Percentiles rank a stretch among this genome's conserved stretches.
These are phyloP conservation scores for Cinclus mexicanus DNA, from an alignment of 2,113 vertebrate genomes.

Conservation along the genomic window DNA sequence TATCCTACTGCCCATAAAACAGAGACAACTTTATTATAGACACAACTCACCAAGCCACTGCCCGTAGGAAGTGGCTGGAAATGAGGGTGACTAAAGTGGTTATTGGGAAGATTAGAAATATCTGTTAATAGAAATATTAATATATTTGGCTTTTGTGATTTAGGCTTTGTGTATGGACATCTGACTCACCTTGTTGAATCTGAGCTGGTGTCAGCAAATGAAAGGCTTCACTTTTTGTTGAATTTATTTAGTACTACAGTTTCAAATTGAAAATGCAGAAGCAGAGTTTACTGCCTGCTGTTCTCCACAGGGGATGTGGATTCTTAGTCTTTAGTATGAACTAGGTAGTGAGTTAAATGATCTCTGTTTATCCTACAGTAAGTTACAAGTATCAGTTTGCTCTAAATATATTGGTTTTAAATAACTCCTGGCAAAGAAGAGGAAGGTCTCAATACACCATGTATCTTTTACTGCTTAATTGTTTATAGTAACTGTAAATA, in stretches of 20 bases:
- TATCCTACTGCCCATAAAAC: not conserved
- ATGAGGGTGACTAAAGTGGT: slow-evolving; percentile 17
- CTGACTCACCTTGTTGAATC: not conserved
- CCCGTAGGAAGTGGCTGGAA: not conserved
- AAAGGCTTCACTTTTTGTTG: not conserved
- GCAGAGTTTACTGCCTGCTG: not conserved
- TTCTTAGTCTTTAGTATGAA: not conserved
- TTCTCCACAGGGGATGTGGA: not conserved
- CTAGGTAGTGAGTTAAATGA: not conserved
- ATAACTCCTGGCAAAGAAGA: slow-evolving; percentile 28
- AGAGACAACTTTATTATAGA: not conserved
- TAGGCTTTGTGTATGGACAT: not conserved
- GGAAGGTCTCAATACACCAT: not conserved
- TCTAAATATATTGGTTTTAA: slow-evolving; percentile 3
- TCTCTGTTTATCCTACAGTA: not conserved
- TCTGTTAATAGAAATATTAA: not conserved
- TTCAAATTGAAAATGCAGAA: not conserved
- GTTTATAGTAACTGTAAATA: slow-evolving; percentile 33
- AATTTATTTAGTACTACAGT: not conserved
- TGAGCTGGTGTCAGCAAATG: not conserved
- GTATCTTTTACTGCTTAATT: slow-evolving; percentile 20
- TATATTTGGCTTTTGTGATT: not conserved
- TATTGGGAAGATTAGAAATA: slow-evolving; percentile 51
- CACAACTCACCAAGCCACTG: not conserved
- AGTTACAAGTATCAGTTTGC: not conserved